These are phyloP conservation scores for Keiferia lycopersicella DNA, from an alignment of 2,888 invertebrate genomes.

Conservation along the genomic window DNA sequence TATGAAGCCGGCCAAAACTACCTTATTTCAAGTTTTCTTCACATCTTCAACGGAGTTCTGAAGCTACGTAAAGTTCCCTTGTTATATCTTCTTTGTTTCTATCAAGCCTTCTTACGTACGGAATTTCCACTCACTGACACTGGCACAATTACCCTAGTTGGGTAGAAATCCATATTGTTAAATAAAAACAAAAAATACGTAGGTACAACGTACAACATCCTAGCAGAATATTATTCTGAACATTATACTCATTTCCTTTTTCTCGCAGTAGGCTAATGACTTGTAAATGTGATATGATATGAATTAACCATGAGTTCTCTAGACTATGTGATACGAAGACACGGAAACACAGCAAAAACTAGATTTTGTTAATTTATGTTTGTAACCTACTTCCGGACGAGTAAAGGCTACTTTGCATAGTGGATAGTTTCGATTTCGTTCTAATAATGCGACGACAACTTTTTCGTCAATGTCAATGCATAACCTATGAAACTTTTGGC, in stretches of 20 bases:
- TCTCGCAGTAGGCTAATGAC: conserved; percentile 9
- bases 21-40: background rate
- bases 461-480: background rate
- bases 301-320: conserved; percentile 13
- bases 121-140: too few species aligned
- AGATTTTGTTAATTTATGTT: background rate
- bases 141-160: too few species aligned
- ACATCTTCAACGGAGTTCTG: background rate
- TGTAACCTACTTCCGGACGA: conserved; percentile 15
- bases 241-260: background rate
- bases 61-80: conserved; percentile 3
- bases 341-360: conserved; percentile 10
- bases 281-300: conserved; percentile 17
- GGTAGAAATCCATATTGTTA: too few species aligned
- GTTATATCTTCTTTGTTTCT: conserved; percentile 9
- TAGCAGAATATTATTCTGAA: background rate
- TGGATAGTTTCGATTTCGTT: conserved; percentile 3
- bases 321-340: background rate
- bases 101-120: background rate
- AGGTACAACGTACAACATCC: background rate
- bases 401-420: background rate
- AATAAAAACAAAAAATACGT: too few species aligned
- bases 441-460: background rate
- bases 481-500: background rate
- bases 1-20: background rate